These are phyloP conservation scores for Ophraella communa DNA, from an alignment of 2,888 invertebrate genomes.

Conservation along the genomic window DNA sequence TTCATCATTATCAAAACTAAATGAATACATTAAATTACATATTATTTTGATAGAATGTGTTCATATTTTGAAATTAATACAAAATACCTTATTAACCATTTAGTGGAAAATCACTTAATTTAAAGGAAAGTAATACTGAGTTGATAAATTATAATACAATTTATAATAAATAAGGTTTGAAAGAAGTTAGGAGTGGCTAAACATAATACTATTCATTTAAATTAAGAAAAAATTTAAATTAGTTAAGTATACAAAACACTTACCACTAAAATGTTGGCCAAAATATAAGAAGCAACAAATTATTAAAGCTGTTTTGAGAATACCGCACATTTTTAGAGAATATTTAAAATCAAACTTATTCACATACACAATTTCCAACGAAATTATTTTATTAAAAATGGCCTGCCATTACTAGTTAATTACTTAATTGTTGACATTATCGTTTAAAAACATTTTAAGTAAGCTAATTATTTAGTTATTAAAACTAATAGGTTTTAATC, in stretches of 20 bases:
- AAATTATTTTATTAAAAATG: slow-evolving; percentile 49
- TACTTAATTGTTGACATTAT: slow-evolving; percentile 41
- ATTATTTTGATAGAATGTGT: too few relatives aligned
- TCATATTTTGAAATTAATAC: too few relatives aligned
- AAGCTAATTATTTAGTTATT: not conserved
- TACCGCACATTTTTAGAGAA: slow-evolving; percentile 39
- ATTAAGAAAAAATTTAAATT: slow-evolving; percentile 2
- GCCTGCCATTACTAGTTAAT: slow-evolving; percentile 48
- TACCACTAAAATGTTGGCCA: slow-evolving; percentile 52
- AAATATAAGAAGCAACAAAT: slow-evolving; percentile 52
- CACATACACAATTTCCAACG: slow-evolving; percentile 18
- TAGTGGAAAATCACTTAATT: not conserved
- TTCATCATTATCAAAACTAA: too few relatives aligned
- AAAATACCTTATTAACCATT: too few relatives aligned
- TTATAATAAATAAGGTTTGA: not conserved
- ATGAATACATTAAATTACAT: too few relatives aligned
- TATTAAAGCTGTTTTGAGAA: slow-evolving; percentile 50
- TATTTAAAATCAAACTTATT: slow-evolving; percentile 10
- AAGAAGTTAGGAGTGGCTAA: not conserved
- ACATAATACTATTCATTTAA: slow-evolving; percentile 3
- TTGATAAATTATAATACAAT: not conserved
- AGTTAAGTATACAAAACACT: slow-evolving; percentile 28
- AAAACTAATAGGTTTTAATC: not conserved
- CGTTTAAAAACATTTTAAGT: slow-evolving; percentile 19
- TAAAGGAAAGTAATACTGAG: not conserved